Evolutionary conservation across 2,113 vertebrate species (phyloP).

Genomic region (Ariopsis seemanni): DNA sequence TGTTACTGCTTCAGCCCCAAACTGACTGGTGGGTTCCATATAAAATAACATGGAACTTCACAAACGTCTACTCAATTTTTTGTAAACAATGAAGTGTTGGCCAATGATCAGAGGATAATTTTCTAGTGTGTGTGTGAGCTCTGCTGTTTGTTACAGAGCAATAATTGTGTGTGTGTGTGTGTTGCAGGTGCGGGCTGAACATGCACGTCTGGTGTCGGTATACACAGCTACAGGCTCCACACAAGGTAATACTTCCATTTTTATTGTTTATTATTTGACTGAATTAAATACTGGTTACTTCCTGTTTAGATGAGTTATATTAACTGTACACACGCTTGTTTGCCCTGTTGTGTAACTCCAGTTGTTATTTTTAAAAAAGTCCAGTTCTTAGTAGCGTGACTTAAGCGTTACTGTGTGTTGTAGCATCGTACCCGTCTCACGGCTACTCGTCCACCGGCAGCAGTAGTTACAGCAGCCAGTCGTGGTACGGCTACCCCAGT

Average conservation of each 20-base stretch:
- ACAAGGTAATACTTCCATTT: slow-evolving; percentile 59
- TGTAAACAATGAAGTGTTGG: background rate
- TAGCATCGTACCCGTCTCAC: slow-evolving; percentile 72
- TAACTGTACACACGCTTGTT: background rate
- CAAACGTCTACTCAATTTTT: background rate
- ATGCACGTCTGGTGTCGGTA: slow-evolving; percentile 57
- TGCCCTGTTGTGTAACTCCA: background rate
- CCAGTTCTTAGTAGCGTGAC: too few species aligned
- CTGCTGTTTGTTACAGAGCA: background rate
- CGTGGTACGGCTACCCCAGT: slow-evolving; percentile 77
- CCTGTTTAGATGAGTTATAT: background rate
- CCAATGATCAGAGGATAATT: background rate
- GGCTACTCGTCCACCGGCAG: slow-evolving; percentile 75
- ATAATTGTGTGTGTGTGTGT: background rate
- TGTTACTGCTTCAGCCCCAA: background rate
- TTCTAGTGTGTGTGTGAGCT: background rate
- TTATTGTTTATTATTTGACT: background rate
- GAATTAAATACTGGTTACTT: background rate
- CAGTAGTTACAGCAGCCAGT: slow-evolving; percentile 78
- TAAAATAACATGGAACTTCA: background rate
- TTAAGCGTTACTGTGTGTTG: slow-evolving; percentile 50
- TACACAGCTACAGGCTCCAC: slow-evolving; percentile 71
- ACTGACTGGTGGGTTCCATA: background rate
- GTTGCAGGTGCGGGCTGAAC: slow-evolving; percentile 70
- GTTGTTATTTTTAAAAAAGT: background rate